Evolutionary conservation across 2,113 vertebrate genomes (phyloP).

Genomic region (Phasianus colchicus): DNA sequence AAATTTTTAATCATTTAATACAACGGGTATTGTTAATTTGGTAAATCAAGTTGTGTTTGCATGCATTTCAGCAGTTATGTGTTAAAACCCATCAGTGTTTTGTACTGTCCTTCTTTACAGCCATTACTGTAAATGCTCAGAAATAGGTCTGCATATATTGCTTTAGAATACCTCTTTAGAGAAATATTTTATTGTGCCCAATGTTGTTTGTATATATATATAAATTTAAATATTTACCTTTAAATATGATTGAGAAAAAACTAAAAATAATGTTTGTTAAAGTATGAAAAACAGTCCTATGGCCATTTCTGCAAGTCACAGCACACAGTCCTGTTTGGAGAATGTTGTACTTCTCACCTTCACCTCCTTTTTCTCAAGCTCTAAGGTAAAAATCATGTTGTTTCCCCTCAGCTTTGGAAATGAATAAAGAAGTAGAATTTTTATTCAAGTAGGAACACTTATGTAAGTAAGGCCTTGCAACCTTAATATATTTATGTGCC

Average conservation of each 20-base stretch:
- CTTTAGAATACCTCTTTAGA: neutral
- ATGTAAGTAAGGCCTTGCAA: neutral
- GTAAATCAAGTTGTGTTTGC: constrained; percentile 14
- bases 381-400: neutral
- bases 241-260: neutral
- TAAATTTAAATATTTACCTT: neutral
- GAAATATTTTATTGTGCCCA: neutral
- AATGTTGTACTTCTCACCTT: neutral
- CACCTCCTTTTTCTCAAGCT: neutral
- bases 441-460: neutral
- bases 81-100: constrained; percentile 20
- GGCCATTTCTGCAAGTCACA: neutral
- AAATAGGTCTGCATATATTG: neutral
- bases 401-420: neutral
- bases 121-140: neutral
- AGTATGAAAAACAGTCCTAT: neutral
- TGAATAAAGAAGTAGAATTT: neutral
- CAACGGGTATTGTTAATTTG: neutral
- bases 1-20: neutral
- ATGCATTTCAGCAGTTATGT: neutral
- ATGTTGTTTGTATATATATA: neutral
- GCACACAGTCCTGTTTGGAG: neutral
- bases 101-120: neutral
- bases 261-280: neutral
- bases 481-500: neutral